Base-by-base conservation (phyloP, 2,888 invertebrate species). In the Chelonus formosanus region DNA sequence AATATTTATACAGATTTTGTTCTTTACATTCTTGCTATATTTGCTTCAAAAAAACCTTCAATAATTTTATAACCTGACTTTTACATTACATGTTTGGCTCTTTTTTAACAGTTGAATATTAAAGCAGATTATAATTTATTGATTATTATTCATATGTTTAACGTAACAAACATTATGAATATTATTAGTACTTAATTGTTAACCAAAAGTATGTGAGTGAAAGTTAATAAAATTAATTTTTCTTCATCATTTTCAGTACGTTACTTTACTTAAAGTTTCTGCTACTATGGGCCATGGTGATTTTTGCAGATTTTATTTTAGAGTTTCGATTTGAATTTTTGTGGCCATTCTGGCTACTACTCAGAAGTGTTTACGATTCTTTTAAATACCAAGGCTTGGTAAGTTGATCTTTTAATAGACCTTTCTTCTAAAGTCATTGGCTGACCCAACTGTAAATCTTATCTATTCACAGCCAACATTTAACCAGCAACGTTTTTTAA, bases 321-420 rank as follows among this genome's bases (percentile, higher is more conserved):
- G 98, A 98, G 87, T 97, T 98, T 88, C 93, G 98, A 80, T 97
- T 98, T 88, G 98, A 98, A 89, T 97, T 97, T 87, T 90, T 98
- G 83, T 98, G 97, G 97, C 98, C 98, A 63, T 96, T 98, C 87
- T 98, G 97, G 95, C 90, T 98, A 80, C 90, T 98, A 80, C 88
- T 97, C 76, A 90, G 97, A 86, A 96, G 96, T 84, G 93, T 97
- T 78, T 95, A 97, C 86, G 97, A 98, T 87, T 96, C 97, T 75
- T 97, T 95, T 86, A 96, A 96, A 88, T 98, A 96, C 87, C 97
- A 97, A 89, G 97, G 98, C 85, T 88, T 97, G 89, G 96, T 96
- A 84, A 91, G 92, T 89, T 78, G 53, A 57, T 67, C 66, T 67
- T 67, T 62, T 67, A 67, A 67, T 67, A 67, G 66, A 67, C 62